These are phyloP conservation scores for Artibeus lituratus DNA, from an alignment of 2,797 vertebrate species.

Conservation along the genomic window DNA sequence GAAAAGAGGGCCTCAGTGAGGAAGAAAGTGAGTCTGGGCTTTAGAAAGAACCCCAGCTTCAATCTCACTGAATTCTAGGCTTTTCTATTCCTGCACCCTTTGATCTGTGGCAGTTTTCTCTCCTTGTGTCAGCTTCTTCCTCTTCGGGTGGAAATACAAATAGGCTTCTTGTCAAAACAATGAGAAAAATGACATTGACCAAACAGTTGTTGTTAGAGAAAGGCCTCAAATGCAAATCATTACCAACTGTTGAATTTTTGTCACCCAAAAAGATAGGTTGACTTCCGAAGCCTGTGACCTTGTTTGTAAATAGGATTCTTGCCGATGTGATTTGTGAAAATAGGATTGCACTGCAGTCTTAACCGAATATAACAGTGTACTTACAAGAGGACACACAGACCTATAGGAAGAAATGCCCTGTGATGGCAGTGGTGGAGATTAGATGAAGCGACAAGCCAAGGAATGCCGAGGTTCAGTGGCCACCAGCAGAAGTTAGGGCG, in stretches of 20 bases:
- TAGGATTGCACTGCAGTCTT: neutral
- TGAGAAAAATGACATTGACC: neutral
- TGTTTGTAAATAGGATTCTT: neutral
- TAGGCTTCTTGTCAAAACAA: neutral
- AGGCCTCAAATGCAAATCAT: neutral
- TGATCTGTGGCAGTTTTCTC: neutral
- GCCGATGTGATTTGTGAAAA: neutral
- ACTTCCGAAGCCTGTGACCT: neutral
- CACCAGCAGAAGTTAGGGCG: too few relatives aligned
- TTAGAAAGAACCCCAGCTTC: neutral
- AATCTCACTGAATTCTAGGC: neutral
- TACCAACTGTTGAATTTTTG: neutral
- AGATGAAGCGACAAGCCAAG: neutral
- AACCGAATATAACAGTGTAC: neutral
- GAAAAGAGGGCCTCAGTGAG: neutral
- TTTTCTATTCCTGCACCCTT: neutral
- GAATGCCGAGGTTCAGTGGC: neutral
- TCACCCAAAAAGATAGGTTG: neutral
- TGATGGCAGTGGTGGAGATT: neutral
- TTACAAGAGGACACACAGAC: neutral
- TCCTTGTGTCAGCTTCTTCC: neutral
- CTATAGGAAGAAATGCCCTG: neutral
- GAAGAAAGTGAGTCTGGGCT: neutral
- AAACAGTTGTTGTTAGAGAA: neutral
- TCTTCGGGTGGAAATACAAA: neutral